Percentiles rank a stretch among this genome's conserved stretches.
phyloP scores from a whole-genome alignment of 2,888 invertebrate species.

The Rutpela maculata region DNA sequence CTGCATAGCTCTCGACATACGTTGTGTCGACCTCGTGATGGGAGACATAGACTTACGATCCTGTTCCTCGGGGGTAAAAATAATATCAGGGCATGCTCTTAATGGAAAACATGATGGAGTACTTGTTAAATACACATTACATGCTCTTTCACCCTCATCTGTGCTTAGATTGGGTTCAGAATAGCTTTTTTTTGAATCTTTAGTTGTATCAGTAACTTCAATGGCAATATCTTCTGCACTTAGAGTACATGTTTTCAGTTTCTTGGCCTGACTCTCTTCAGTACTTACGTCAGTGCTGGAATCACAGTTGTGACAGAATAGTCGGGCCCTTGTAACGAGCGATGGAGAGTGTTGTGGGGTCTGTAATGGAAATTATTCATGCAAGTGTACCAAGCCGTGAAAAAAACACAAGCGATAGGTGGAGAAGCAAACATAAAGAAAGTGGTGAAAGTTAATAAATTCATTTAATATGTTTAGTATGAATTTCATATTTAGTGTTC shows the following conservation, averaged over 20 bases:
- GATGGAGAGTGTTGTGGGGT: conserved; percentile 60
- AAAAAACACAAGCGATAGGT: conserved; percentile 43
- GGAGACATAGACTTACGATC: conserved; percentile 90
- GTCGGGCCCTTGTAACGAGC: conserved; percentile 64
- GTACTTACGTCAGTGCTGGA: conserved; percentile 64
- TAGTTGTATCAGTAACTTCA: conserved; percentile 11
- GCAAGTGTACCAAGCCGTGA: conserved; percentile 45
- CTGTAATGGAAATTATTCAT: conserved; percentile 61
- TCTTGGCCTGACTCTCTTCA: conserved; percentile 62
- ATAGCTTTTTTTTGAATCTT: conserved; percentile 58
- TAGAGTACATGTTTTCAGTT: conserved; percentile 55
- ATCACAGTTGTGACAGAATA: conserved; percentile 72
- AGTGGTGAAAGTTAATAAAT: conserved; percentile 6
- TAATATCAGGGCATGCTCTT: conserved; percentile 59
- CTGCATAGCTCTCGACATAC: conserved; percentile 93
- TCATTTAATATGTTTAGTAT: neutral
- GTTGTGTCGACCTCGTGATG: conserved; percentile 90
- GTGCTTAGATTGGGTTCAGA: conserved; percentile 67
- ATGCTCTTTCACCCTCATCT: conserved; percentile 46
- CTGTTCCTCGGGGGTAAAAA: conserved; percentile 75
- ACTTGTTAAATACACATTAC: conserved; percentile 68
- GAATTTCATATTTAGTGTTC: no score
- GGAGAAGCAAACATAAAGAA: conserved; percentile 30
- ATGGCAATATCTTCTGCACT: conserved; percentile 34
- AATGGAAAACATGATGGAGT: conserved; percentile 71